Evolutionary conservation across 2,797 vertebrate species (phyloP), one percentile per base, ranked within the genome.

Genomic region (Sandelia bainsii): DNA sequence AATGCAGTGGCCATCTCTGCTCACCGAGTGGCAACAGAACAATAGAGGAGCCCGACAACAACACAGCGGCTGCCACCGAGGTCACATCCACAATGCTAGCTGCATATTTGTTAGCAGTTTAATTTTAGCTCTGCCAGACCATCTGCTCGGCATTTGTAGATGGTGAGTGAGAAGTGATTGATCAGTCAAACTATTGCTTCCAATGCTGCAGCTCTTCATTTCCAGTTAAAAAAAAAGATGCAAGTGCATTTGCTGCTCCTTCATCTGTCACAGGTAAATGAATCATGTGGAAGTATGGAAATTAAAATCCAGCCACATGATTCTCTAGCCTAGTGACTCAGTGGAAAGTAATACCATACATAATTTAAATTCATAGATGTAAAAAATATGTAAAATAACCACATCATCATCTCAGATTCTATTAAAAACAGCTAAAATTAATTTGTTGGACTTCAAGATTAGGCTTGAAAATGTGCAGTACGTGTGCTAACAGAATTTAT

Each of bases 71-170:
- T 79, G 79, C 77, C 80, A 63, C 64, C 3, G 66, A 74, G 87
- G 89, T 88, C 85, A 79, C 65, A 75, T 61, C 77, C 66, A 83
- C 80, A 62, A 81, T 23, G 44, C 80, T 86, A 87, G 85, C 86
- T 91, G 87, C 85, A 89, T 87, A 85, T 90, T 89, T 88, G 84
- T 84, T 67, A 74, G 79, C 66, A 34, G 83, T 89, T 89, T 93
- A 80, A 90, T 91, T 91, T 89, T 54, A 79, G 77, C 63, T 40
- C 49, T 80, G 86, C 83, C 90, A 84, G 82, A 82, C 87, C 92
- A 93, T 94, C 92, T 94, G 91, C 84, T 89, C 79, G 52, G 85
- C 77, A 92, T 92, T 91, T 93, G 89, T 83, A 81, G 80, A 85
- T 52, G 77, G 86, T 50, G 63, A 79, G 56, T 61, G 69, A 90